phyloP scores from a whole-genome alignment of 1,140 invertebrate genomes.

The Trinorchestia longiramus region DNA sequence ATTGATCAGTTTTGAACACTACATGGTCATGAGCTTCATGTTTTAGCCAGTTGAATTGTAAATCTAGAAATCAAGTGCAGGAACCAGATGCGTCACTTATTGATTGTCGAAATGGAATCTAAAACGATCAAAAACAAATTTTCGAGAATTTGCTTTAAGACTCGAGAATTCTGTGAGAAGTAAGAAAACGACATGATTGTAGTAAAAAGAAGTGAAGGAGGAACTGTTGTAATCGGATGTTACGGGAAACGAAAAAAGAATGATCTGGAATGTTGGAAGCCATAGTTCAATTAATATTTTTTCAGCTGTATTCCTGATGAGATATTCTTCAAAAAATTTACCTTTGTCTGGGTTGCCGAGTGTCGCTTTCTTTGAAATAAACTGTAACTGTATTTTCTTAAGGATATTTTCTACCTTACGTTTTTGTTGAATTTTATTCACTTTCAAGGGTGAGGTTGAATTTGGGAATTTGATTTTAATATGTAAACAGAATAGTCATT shows the following conservation, averaged over 20 bases:
- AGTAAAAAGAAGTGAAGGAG: not conserved
- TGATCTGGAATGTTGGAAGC: not conserved
- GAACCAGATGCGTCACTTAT: not conserved
- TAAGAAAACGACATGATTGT: not conserved
- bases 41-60: not conserved
- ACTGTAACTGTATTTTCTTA: not conserved
- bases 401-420: not conserved
- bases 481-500: not conserved
- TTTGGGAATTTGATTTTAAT: not conserved
- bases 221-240: not conserved
- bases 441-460: not conserved
- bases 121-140: not conserved
- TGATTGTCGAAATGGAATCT: not conserved
- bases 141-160: not conserved
- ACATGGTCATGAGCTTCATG: not conserved
- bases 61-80: not conserved
- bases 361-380: not conserved
- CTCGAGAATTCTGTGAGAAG: not conserved
- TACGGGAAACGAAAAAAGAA: not conserved
- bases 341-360: not conserved
- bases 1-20: not conserved
- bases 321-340: not conserved
- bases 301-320: not conserved
- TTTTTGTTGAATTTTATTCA: not conserved
- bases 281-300: not conserved